Base-by-base conservation (phyloP, 2,888 invertebrate species). In the Synanthedon andrenaeformis region DNA sequence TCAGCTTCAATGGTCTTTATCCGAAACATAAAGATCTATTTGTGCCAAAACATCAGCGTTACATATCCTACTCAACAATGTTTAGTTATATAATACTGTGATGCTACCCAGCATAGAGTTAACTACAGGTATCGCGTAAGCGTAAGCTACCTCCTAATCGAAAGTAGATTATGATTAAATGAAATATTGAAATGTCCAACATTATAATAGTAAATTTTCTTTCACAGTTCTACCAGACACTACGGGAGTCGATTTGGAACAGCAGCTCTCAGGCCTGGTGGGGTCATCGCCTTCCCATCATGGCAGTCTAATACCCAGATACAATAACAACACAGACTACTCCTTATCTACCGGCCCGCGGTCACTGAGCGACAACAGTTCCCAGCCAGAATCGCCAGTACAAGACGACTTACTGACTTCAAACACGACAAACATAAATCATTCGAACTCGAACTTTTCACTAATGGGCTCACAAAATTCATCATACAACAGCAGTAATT, bases 331-430 rank as follows among this genome's bases (percentile, higher is more conserved):
- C 62, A 74, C 89, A 2, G 90, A 94, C 71, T 92, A 93, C 82
- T 88, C 91, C 62, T 85, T 91, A 60, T 88, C 90, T 54, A 88
- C 89, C 17, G 91, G 92, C 2, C 94, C 95, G 0, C 87, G 95
- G 49, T 94, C 94, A 12, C 80, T 95, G 35, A 94, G 94, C 63
- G 95, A 94, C 74, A 92, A 93, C 70, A 94, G 94, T 45, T 94
- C 94, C 42, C 92, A 94, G 58, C 94, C 94, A 3, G 94, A 94
- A 70, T 94, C 94, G 42, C 94, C 94, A 1, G 94, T 94, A 13
- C 94, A 94, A 82, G 94, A 94, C 69, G 94, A 94, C 64, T 78
- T 92, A 3, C 84, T 92, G 42, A 90, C 91, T 1, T 90, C 91
- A 5, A 92, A 92, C 66, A 90, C 91, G 3, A 69, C 82, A 4